Evolutionary conservation across 2,113 vertebrate species (phyloP).

Genomic region (Archocentrus centrarchus): DNA sequence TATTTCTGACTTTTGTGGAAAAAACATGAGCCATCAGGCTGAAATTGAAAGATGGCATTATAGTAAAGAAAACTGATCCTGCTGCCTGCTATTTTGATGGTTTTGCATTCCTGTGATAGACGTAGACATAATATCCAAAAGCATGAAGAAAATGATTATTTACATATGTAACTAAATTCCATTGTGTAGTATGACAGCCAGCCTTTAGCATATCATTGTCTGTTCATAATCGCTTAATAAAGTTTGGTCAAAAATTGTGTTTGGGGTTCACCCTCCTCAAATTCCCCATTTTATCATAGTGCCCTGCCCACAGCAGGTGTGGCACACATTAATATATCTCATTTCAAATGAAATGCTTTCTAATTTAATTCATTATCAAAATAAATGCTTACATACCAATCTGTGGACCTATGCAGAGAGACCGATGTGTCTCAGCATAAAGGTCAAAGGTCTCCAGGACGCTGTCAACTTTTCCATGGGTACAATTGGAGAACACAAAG

Average conservation of each 20-base stretch:
- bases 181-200: too few species aligned
- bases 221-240: neutral
- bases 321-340: neutral
- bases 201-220: neutral
- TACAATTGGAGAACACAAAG: slow-evolving; percentile 77
- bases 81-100: neutral
- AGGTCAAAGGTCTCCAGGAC: slow-evolving; percentile 78
- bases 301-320: neutral
- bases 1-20: neutral
- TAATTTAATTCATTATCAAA: neutral
- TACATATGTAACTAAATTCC: too few species aligned
- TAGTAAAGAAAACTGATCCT: neutral
- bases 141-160: neutral
- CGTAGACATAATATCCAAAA: neutral
- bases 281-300: neutral
- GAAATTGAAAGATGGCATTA: neutral
- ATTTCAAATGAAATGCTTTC: neutral
- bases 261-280: neutral
- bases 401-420: slow-evolving; percentile 59
- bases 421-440: slow-evolving; percentile 53
- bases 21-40: neutral
- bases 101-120: neutral
- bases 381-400: slow-evolving; percentile 57
- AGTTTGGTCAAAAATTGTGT: neutral
- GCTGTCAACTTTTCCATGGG: slow-evolving; percentile 76